Base-by-base conservation (phyloP, 92 coral and sea anemone species). In the Siderastrea radians region DNA sequence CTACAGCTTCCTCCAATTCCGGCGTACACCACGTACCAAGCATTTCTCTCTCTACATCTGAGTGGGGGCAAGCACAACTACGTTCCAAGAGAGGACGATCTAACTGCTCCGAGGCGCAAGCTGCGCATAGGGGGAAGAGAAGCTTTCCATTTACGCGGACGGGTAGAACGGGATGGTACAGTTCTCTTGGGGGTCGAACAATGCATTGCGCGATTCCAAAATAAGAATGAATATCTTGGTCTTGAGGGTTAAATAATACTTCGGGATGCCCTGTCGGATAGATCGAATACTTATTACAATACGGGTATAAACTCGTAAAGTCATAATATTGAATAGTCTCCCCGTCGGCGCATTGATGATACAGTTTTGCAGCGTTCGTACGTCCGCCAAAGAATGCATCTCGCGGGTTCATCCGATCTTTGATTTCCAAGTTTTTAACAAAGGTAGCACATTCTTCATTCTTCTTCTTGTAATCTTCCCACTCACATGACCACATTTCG, bases 141-240 rank as follows among this genome's bases (percentile, higher is more conserved):
- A 74, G 26, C 16, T 16, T 50, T 15, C 49, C 78, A 6, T 12
- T 5, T 3, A 3, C 7, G 44, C 11, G 60, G 60, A 1, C 49
- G 46, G 60, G 78, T 12, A 78, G n/a, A 1, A 78, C 72, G 47
- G 83, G 83, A 49, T 78, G 71, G 60, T 46, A 78, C 11, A 78
- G 83, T 15, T 13, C 38, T 2, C 5, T 6, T 1, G 61, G 83
- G 1, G 72, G 83, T 1, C 62, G 45, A 8, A 78, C 14, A 19
- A 19, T 54, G 19, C 26, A 14, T 26, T 77, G 58, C 11, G 69
- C 81, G 17, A 57, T 8, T 5, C 81, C 83, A 47, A 61, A 78
- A 59, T 62, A 78, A 2, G 14, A 1, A 4, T 12, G 2, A 17
- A 48, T 12, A 19, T 78, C 72, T 19, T 63, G 52, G 59, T 48